phyloP scores from a whole-genome alignment of 2,888 invertebrate species.

The Phytoseiulus persimilis region DNA sequence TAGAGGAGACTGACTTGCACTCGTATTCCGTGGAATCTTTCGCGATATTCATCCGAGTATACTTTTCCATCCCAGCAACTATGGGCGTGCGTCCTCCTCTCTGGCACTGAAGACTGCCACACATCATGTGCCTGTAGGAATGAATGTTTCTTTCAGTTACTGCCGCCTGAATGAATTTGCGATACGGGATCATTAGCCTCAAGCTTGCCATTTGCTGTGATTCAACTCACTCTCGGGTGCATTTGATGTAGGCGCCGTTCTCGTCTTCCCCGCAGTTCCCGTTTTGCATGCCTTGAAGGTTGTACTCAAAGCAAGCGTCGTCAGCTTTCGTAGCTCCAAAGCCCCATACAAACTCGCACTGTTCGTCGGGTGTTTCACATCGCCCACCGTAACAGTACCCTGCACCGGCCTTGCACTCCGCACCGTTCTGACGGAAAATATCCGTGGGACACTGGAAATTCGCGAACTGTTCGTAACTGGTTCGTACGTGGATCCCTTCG shows the following conservation, averaged over 20 bases:
- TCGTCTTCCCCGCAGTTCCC: conserved; percentile 86
- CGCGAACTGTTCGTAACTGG: no score
- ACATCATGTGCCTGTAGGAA: conserved; percentile 68
- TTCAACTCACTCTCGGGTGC: conserved; percentile 67
- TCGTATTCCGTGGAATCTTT: conserved; percentile 80
- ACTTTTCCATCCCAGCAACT: conserved; percentile 68
- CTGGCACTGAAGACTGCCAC: conserved; percentile 90
- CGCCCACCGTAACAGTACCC: conserved; percentile 85
- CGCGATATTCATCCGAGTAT: conserved; percentile 77
- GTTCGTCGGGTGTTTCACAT: conserved; percentile 75
- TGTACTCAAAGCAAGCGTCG: conserved; percentile 83
- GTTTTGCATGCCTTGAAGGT: conserved; percentile 84
- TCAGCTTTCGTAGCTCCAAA: conserved; percentile 61
- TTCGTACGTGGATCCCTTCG: no score
- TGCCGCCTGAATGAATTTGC: no score
- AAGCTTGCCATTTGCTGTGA: not conserved
- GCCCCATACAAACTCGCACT: conserved; percentile 91
- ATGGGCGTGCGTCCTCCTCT: conserved; percentile 73
- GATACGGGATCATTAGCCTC: no score
- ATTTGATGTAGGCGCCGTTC: conserved; percentile 69
- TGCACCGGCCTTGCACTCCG: conserved; percentile 63
- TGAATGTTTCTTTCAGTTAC: no score
- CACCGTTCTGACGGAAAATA: conserved; percentile 84
- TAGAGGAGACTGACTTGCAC: conserved; percentile 71
- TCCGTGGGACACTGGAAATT: conserved; percentile 69